Conservation (phyloP, 2,888 invertebrate species). For the Eudemis profundana region DNA sequence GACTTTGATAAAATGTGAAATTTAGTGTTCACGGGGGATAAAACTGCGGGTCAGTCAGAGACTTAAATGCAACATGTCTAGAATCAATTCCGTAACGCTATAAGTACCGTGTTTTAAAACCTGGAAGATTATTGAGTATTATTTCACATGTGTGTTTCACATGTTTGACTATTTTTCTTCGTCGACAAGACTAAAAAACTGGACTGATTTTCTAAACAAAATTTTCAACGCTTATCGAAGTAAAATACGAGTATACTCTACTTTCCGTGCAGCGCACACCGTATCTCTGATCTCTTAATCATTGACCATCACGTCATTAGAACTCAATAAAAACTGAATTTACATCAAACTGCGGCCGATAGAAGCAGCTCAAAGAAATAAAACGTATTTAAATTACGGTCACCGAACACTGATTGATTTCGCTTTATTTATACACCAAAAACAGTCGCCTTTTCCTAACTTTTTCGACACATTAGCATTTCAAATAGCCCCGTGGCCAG, state of each 20-base stretch:
- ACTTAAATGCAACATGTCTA: too few species aligned
- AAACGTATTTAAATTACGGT: constrained; percentile 32
- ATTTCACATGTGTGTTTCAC: too few species aligned
- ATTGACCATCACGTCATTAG: constrained; percentile 22
- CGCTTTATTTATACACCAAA: constrained; percentile 26
- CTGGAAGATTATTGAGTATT: too few species aligned
- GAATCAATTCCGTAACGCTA: too few species aligned
- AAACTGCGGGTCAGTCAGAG: too few species aligned
- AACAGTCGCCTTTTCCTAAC: constrained; percentile 42
- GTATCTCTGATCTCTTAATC: constrained; percentile 22
- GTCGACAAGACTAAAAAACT: too few species aligned
- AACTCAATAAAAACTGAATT: constrained; percentile 16
- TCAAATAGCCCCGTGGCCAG: constrained; percentile 51
- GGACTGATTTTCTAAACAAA: too few species aligned
- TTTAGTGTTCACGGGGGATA: too few species aligned
- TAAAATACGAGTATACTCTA: constrained; percentile 1
- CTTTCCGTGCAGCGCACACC: not conserved
- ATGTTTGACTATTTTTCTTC: too few species aligned
- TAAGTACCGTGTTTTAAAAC: too few species aligned
- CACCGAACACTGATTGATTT: constrained; percentile 32
- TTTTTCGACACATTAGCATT: constrained; percentile 59
- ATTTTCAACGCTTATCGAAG: not conserved
- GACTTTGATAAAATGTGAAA: too few species aligned
- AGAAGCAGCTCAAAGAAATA: constrained; percentile 16
- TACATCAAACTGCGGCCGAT: constrained; percentile 19